Conservation (phyloP, 2,113 vertebrate species). For the Tachuris rubrigastra region DNA sequence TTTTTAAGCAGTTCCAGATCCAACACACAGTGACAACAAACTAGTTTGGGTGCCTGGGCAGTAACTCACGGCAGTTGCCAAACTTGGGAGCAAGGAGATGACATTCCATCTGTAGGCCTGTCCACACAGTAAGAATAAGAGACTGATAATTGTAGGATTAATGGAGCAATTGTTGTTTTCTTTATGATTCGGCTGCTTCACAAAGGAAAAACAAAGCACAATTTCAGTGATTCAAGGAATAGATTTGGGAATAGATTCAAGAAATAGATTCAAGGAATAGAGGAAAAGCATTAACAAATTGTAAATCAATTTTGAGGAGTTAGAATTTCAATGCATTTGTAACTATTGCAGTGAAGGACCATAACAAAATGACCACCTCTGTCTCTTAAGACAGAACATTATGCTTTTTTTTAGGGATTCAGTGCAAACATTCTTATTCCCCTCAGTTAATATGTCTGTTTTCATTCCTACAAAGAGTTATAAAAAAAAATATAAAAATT, state of each 20-base stretch:
- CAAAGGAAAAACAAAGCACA: background rate
- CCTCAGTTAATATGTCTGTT: background rate
- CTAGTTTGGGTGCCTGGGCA: constrained; percentile 11
- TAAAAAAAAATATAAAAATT: background rate
- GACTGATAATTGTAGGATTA: constrained; percentile 9
- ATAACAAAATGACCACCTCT: background rate
- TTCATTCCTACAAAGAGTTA: background rate
- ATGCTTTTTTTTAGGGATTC: background rate
- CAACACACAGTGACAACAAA: constrained; percentile 31
- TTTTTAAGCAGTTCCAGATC: constrained; percentile 50
- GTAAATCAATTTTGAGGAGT: background rate
- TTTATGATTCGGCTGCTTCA: background rate
- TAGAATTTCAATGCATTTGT: background rate
- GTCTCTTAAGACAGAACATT: background rate
- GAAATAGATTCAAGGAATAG: background rate
- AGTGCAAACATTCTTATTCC: background rate
- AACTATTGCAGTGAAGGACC: background rate
- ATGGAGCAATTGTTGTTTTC: background rate
- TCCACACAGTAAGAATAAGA: background rate
- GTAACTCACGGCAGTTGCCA: background rate
- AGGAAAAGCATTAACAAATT: background rate
- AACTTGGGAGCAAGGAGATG: constrained; percentile 2
- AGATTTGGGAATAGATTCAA: background rate
- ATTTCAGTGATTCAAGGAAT: background rate
- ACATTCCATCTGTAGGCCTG: constrained; percentile 11